Evolutionary conservation across 2,888 invertebrate species (phyloP), one percentile per base, ranked within the genome.

Genomic region (Tetranychus piercei): DNA sequence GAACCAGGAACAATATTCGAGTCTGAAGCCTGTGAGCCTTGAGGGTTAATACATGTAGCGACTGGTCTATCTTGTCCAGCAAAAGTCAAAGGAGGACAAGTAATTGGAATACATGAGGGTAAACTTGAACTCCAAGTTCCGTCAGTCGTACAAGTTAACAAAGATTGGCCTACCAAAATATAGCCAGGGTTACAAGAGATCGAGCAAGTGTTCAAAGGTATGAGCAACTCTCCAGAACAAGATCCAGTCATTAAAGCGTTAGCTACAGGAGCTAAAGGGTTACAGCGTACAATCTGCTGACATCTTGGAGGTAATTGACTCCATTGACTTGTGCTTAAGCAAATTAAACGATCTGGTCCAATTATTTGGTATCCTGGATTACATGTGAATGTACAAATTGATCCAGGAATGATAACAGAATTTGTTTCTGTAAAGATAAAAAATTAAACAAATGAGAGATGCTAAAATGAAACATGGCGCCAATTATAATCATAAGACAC

Each of bases 301-400:
- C 34, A 34, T 34, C 34, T 34, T 34, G 34, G 34, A 34, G 34
- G 34, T 34, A 34, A 34, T 34, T 34, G 34, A 34, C 34, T 34
- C 34, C 34, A 34, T 34, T 34, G 34, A 34, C 34, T 34, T 34
- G 34, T 34, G 5, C 34, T 34, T 34, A 55, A 55, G 9, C 72
- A 71, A 20, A 44, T 4, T 34, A 71, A 71, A 8, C 44, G 20
- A 9, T 23, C 20, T 15, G 5, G 34, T 6, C 72, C 72, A 44
- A 71, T 43, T 34, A 71, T 8, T 6, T 23, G 34, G 34, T 71
- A 71, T 11, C 72, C 72, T 43, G 72, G 72, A 6, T 71, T 44
- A 44, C 72, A 71, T 9, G 8, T 23, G n/a, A 71, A 22, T 43
- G 43, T 8, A 7, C 72, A 71, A 20, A 43, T 44, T 9, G 72